Conservation (phyloP, 2,113 vertebrate genomes). For the Leiothrix lutea region DNA sequence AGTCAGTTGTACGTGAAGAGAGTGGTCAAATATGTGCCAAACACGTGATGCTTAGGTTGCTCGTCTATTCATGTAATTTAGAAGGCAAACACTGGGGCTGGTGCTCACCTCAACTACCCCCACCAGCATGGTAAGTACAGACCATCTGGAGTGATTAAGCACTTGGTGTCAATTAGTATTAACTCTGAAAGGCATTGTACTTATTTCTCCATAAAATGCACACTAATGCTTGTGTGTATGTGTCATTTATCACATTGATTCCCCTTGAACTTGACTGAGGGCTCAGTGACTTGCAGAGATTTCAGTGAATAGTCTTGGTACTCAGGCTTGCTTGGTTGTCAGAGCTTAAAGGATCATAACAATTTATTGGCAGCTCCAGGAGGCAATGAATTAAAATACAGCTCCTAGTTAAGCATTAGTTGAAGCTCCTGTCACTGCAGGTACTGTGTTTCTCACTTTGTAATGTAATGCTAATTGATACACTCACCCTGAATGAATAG, state of each 20-base stretch:
- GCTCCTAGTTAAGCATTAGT: conserved; percentile 1
- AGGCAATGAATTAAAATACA: conserved; percentile 1
- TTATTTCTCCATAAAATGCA: background rate
- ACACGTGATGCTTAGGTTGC: background rate
- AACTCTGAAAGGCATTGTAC: background rate
- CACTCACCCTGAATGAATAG: conserved; percentile 94
- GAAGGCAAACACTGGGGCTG: background rate
- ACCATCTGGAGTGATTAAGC: background rate
- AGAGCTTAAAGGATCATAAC: background rate
- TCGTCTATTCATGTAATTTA: background rate
- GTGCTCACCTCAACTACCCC: background rate
- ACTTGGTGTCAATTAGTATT: background rate
- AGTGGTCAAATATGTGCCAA: background rate
- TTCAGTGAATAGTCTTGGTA: background rate
- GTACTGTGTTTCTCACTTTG: background rate
- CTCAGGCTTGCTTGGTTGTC: background rate
- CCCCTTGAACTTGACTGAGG: background rate
- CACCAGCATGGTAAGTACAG: background rate
- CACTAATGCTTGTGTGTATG: background rate
- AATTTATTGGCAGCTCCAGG: background rate
- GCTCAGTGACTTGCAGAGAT: background rate
- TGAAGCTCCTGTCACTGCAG: conserved; percentile 22
- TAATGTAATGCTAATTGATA: conserved; percentile 22
- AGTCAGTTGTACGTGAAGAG: background rate
- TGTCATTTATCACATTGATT: background rate